phyloP scores from a whole-genome alignment of 1,140 invertebrate species.

The Drosophila sucinea region DNA sequence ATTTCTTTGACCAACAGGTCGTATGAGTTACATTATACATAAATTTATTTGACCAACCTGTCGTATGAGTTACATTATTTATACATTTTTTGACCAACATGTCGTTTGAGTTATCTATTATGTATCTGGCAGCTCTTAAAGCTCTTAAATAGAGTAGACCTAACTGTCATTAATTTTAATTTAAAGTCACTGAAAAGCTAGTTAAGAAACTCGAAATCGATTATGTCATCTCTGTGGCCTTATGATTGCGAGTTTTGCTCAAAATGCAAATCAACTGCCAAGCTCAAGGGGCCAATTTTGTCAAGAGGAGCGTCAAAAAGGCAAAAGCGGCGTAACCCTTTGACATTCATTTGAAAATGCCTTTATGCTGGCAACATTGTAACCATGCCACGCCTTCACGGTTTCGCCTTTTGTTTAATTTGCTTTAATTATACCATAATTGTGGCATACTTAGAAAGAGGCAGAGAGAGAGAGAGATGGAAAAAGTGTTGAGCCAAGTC shows the following conservation, averaged over 20 bases:
- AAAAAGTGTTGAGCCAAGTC: conserved; percentile 9
- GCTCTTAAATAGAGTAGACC: background rate
- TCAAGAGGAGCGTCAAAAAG: background rate
- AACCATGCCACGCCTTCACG: conserved; percentile 4
- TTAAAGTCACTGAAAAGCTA: background rate
- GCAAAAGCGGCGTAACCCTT: conserved; percentile 8
- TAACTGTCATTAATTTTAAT: background rate
- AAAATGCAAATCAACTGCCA: conserved; percentile 8
- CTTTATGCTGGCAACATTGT: conserved; percentile 19
- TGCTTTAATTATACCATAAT: conserved; percentile 37
- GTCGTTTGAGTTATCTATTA: background rate
- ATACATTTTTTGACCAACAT: background rate
- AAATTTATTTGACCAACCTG: no score
- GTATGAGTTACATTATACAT: no score
- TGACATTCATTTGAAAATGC: conserved; percentile 47
- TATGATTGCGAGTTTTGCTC: background rate
- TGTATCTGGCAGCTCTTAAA: background rate
- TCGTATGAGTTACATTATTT: no score
- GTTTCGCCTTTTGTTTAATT: conserved; percentile 32
- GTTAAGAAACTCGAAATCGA: background rate
- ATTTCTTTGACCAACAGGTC: no score
- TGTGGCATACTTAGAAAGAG: conserved; percentile 9
- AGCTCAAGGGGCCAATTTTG: conserved; percentile 9
- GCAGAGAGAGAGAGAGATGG: background rate
- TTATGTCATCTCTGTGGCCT: conserved; percentile 2